Evolutionary conservation across 2,888 invertebrate genomes (phyloP).

Genomic region (Steinernema hermaphroditum): DNA sequence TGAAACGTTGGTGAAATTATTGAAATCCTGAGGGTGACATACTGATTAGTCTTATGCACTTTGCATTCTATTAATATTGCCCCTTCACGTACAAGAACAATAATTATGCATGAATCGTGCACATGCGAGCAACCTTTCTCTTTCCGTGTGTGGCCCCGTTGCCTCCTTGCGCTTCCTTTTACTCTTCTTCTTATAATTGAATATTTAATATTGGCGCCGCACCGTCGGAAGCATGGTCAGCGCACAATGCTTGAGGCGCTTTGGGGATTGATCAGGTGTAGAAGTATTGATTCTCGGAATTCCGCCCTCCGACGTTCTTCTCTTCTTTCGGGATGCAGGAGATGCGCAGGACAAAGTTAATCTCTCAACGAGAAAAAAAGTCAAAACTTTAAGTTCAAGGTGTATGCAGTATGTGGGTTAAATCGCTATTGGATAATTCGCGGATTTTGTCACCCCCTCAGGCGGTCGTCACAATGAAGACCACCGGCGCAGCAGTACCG

Average conservation of each 20-base stretch:
- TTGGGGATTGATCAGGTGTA: not conserved
- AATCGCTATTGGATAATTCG: not conserved
- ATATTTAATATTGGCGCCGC: slow-evolving; percentile 18
- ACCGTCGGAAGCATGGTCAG: not conserved
- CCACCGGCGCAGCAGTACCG: not conserved
- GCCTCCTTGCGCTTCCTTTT: slow-evolving; percentile 7
- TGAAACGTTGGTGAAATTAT: too few species aligned
- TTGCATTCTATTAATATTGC: too few species aligned
- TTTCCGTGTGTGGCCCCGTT: slow-evolving; percentile 3
- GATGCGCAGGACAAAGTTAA: not conserved
- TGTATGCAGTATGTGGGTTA: slow-evolving; percentile 18
- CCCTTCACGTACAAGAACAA: not conserved
- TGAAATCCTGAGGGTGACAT: too few species aligned
- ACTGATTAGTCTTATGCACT: too few species aligned
- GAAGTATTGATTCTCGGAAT: not conserved
- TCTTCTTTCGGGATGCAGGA: not conserved
- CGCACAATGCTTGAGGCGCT: slow-evolving; percentile 1
- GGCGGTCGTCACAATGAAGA: not conserved
- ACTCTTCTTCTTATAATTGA: slow-evolving; percentile 21
- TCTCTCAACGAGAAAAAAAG: not conserved
- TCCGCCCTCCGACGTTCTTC: too few species aligned
- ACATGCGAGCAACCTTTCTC: slow-evolving; percentile 22
- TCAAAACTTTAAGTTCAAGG: not conserved
- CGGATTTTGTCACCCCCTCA: slow-evolving; percentile 20
- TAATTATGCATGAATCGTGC: slow-evolving; percentile 12